Conservation (phyloP, 2,113 vertebrate species). For the Tylochromis polylepis region DNA sequence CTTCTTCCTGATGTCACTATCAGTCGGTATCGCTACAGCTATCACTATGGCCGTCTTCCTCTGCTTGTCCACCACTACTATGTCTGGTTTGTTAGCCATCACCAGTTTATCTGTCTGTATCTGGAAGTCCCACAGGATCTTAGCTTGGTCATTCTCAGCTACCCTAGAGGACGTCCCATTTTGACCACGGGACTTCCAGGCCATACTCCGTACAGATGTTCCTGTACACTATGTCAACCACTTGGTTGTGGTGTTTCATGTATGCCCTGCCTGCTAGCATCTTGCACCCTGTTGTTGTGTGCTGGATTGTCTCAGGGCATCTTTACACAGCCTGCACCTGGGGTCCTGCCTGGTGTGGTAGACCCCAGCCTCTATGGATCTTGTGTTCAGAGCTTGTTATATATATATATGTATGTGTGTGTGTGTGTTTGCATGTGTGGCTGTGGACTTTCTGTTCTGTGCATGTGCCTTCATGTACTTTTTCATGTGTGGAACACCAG, state of each 20-base stretch:
- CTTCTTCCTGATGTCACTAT: background rate
- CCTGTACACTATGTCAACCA: background rate
- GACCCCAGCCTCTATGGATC: background rate
- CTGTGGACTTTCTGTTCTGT: background rate
- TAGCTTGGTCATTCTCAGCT: background rate
- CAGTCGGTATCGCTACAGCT: rapidly evolving
- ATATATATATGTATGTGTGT: background rate
- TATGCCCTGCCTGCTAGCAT: no score
- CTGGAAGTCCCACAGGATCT: background rate
- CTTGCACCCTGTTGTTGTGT: no score
- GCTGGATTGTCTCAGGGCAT: no score
- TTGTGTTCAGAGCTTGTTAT: background rate
- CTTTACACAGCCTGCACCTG: no score
- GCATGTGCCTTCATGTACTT: background rate
- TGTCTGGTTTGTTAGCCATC: background rate
- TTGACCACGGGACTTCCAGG: no score
- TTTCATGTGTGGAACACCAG: background rate
- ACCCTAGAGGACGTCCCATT: background rate
- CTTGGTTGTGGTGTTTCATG: background rate
- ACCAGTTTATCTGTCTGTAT: background rate
- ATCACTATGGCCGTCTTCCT: background rate
- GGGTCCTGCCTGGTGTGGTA: background rate
- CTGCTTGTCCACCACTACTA: background rate
- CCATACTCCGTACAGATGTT: no score
- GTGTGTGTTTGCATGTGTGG: background rate